These are phyloP conservation scores for Zeugodacus cucurbitae DNA, from an alignment of 1,140 invertebrate genomes.

Conservation along the genomic window DNA sequence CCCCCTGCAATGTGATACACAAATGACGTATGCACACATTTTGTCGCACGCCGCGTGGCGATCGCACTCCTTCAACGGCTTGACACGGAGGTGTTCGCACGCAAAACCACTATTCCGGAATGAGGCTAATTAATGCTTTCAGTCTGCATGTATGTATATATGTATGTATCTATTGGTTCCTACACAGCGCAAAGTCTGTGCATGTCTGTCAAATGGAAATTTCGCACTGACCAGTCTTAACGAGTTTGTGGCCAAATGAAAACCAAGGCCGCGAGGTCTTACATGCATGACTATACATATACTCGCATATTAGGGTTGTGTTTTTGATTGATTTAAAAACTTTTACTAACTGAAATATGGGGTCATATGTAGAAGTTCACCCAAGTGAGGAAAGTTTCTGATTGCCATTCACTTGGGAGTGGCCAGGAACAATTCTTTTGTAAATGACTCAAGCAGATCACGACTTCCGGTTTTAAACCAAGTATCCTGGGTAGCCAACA, in stretches of 20 bases:
- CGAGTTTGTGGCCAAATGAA: not conserved
- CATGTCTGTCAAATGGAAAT: not conserved
- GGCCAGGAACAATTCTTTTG: no score
- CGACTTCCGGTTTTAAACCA: no score
- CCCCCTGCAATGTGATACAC: not conserved
- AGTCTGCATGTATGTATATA: not conserved
- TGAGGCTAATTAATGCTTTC: slow-evolving; percentile 26
- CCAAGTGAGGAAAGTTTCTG: no score
- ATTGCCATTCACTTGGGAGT: no score
- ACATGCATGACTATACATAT: no score
- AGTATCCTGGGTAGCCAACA: no score
- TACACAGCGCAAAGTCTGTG: no score
- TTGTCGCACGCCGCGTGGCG: not conserved
- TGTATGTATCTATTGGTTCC: not conserved
- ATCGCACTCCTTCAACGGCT: not conserved
- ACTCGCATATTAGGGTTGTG: no score
- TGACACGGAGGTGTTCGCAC: not conserved
- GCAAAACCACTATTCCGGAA: slow-evolving; percentile 4
- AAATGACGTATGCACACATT: not conserved
- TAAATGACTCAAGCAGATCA: no score
- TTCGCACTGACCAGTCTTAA: not conserved
- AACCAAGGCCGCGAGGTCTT: not conserved
- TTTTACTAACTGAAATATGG: no score
- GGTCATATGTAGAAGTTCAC: no score
- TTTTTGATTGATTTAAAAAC: no score